These are phyloP conservation scores for Melanostoma mellinum DNA, from an alignment of 2,888 invertebrate species.

Conservation along the genomic window DNA sequence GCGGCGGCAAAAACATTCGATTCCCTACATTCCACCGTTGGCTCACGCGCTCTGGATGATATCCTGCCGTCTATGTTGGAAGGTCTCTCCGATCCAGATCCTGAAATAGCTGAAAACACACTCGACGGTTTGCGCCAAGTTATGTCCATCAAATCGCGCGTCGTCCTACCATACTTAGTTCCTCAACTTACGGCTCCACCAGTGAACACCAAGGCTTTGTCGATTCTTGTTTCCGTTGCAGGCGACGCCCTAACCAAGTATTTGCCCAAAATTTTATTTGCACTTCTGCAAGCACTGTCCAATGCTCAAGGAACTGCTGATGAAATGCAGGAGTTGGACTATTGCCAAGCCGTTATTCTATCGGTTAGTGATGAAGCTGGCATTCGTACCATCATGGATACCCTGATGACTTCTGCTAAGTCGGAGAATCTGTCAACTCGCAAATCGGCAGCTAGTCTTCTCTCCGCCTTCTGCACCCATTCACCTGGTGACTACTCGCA, in stretches of 20 bases:
- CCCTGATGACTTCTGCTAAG: slow-evolving; percentile 89
- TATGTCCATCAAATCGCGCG: slow-evolving; percentile 97
- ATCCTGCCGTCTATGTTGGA: slow-evolving; percentile 96
- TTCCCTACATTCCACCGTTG: slow-evolving; percentile 96
- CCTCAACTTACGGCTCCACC: slow-evolving; percentile 95
- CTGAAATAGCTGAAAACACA: slow-evolving; percentile 92
- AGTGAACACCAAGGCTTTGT: slow-evolving; percentile 95
- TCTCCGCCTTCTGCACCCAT: slow-evolving; percentile 95
- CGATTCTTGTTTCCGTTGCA: slow-evolving; percentile 96
- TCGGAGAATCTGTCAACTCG: slow-evolving; percentile 86
- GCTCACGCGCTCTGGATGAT: slow-evolving; percentile 96
- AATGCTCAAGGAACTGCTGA: slow-evolving; percentile 86
- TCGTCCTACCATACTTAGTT: slow-evolving; percentile 97
- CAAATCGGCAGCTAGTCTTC: slow-evolving; percentile 92
- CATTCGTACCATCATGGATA: slow-evolving; percentile 93
- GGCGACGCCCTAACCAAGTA: slow-evolving; percentile 96
- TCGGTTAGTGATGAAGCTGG: slow-evolving; percentile 95
- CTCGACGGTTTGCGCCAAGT: slow-evolving; percentile 98
- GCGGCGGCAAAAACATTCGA: slow-evolving; percentile 99
- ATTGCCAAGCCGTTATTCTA: slow-evolving; percentile 95
- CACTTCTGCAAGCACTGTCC: slow-evolving; percentile 90
- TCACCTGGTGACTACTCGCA: slow-evolving; percentile 93
- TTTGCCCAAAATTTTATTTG: slow-evolving; percentile 95
- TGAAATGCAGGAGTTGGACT: slow-evolving; percentile 90
- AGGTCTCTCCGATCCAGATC: slow-evolving; percentile 88